A percentile compares a stretch with the other conserved stretches of the same genome.
Evolutionary conservation across 2,797 vertebrate species (phyloP).

Genomic region (Neopelma chrysocephalum): DNA sequence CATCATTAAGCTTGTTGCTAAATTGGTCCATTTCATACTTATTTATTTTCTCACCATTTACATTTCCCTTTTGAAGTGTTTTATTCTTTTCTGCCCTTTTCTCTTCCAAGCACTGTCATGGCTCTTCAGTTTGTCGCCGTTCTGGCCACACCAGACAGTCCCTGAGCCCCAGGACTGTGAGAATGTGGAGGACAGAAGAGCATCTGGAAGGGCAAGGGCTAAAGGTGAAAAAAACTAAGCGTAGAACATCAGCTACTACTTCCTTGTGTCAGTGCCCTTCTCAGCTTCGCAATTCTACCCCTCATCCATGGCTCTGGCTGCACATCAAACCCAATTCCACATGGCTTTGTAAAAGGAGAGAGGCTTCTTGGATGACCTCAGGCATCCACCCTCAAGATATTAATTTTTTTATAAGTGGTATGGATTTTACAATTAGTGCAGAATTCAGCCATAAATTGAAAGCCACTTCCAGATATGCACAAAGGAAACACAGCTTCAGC

Average conservation of each 20-base stretch:
- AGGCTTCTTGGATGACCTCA: background rate
- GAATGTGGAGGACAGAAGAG: background rate
- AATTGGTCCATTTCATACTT: background rate
- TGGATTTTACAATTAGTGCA: background rate
- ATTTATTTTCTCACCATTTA: background rate
- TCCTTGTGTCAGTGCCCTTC: background rate
- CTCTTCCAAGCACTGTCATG: background rate
- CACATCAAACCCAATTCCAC: background rate
- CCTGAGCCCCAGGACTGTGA: background rate
- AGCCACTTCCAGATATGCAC: background rate
- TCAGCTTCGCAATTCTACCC: background rate
- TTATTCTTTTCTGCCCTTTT: background rate
- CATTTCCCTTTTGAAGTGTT: background rate
- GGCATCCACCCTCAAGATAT: background rate
- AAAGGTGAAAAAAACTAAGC: background rate
- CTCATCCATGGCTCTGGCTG: background rate
- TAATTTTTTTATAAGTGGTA: background rate
- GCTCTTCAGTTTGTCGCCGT: rapidly evolving
- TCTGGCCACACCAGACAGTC: background rate
- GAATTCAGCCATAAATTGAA: background rate
- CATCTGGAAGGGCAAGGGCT: background rate
- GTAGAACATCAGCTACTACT: background rate
- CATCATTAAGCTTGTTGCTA: background rate
- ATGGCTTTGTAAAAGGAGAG: background rate
- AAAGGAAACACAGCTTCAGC: background rate